Conservation (phyloP, 2,888 invertebrate genomes). For the Cacoxenus indagator region DNA sequence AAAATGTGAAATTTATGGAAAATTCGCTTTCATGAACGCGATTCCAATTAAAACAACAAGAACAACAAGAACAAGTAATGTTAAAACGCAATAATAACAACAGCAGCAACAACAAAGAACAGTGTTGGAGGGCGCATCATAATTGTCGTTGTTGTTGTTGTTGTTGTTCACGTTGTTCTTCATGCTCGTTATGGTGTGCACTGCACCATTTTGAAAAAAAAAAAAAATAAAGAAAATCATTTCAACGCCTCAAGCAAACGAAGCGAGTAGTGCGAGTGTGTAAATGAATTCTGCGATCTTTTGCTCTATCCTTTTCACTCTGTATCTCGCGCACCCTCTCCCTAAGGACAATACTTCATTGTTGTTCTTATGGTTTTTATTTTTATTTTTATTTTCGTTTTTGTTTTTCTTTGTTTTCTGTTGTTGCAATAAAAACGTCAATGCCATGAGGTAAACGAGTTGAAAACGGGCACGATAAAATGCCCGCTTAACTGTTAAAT, state of each 20-base stretch:
- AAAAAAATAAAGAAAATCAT: no score
- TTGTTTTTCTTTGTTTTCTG: background rate
- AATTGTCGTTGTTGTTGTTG: background rate
- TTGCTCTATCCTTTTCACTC: background rate
- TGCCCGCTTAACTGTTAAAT: no score
- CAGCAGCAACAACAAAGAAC: background rate
- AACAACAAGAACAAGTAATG: background rate
- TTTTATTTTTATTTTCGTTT: background rate
- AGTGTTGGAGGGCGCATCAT: background rate
- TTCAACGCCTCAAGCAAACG: background rate
- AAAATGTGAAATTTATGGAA: constrained; percentile 22
- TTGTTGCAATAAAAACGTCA: background rate
- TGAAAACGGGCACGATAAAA: no score
- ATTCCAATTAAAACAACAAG: constrained; percentile 13
- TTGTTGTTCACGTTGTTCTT: constrained; percentile 2
- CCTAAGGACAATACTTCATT: background rate
- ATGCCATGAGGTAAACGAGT: constrained; percentile 15
- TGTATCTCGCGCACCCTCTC: background rate
- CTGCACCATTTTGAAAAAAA: constrained; percentile 9
- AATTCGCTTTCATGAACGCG: constrained; percentile 19
- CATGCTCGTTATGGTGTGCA: background rate
- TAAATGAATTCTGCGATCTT: background rate
- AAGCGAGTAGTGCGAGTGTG: background rate
- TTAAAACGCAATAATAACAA: background rate
- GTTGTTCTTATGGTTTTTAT: background rate